Evolutionary conservation across 1,140 invertebrate genomes (phyloP), one percentile per base, ranked within the genome.

Genomic region (Diprion similis): DNA sequence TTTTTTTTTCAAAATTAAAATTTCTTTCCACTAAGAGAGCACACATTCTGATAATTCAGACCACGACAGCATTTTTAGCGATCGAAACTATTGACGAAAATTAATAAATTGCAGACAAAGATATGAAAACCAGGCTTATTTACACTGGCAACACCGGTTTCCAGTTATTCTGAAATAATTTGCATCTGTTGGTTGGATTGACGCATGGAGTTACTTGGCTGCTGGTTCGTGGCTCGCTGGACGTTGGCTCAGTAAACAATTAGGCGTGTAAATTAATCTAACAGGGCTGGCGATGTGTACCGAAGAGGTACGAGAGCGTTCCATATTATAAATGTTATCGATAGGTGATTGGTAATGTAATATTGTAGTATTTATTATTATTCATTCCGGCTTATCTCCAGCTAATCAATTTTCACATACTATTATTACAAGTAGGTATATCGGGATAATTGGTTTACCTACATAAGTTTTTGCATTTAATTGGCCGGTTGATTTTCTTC

Each of bases 221-320:
- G 10, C 11, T 19, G 17, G 70, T 68, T 48, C 66, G 13, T 76
- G 68, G 66, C 75, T 77, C 70, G 71, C 73, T 70, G 64, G 8
- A 59, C n/a, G 11, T 8, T 47, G 68, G 71, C 79, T 80, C 70
- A 71, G 75, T 77, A 80, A 80, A 81, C 78, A 83, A 81, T 81
- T 79, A 80, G 73, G 71, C 79, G 77, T 79, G 80, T 78, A 81
- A 83, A 83, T 81, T 78, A 83, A 77, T 79, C 79, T 81, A 83
- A 83, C 79, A 71, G 78, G 78, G 70, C 71, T 71, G 18, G 24
- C 37, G 19, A 70, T 24, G 69, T 59, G 51, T n/a, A 59, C 51
- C 51, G 51, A 59, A 59, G 51, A 59, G n/a, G 11, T n/a, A n/a
- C 51, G 11, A 59, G 51, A 59, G n/a, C 51, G 51, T 59, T 59